Evolutionary conservation across 1,140 invertebrate species (phyloP).

Genomic region (Leptopilina boulardi): DNA sequence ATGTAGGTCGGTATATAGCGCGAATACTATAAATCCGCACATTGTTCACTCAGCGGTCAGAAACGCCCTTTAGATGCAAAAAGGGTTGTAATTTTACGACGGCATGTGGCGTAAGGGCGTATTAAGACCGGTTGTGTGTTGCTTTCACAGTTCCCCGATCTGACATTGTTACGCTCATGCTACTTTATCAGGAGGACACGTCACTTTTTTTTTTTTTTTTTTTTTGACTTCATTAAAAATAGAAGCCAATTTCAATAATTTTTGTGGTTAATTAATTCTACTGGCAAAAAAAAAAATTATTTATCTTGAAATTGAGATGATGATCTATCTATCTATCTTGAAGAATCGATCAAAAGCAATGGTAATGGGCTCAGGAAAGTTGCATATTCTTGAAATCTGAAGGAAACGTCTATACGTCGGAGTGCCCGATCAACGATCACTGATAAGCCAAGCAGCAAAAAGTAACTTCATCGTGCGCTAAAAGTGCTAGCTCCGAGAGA

Average conservation of each 20-base stretch:
- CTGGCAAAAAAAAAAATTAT: too few species aligned
- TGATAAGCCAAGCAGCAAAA: constrained; percentile 27
- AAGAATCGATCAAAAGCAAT: neutral
- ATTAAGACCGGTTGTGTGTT: constrained; percentile 16
- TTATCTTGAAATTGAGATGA: too few species aligned
- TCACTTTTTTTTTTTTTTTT: neutral
- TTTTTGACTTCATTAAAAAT: too few species aligned
- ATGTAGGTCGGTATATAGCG: constrained; percentile 4
- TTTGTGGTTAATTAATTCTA: too few species aligned
- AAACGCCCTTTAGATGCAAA: constrained; percentile 16
- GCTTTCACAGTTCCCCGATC: neutral
- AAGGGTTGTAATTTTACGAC: constrained; percentile 17
- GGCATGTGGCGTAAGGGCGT: constrained; percentile 10
- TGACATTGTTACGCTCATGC: neutral
- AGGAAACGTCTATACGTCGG: constrained; percentile 26
- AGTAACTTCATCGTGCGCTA: constrained; percentile 9
- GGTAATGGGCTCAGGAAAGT: neutral
- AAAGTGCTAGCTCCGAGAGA: constrained; percentile 5
- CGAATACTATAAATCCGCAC: constrained; percentile 13
- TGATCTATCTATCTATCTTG: too few species aligned
- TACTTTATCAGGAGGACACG: neutral
- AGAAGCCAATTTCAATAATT: too few species aligned
- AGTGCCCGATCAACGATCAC: constrained; percentile 19
- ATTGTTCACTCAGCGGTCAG: constrained; percentile 16
- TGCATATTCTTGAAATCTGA: constrained; percentile 11